A percentile compares a stretch with the other conserved stretches of the same genome.
Conservation (phyloP, 2,888 invertebrate genomes). For the Eurytoma californica region DNA sequence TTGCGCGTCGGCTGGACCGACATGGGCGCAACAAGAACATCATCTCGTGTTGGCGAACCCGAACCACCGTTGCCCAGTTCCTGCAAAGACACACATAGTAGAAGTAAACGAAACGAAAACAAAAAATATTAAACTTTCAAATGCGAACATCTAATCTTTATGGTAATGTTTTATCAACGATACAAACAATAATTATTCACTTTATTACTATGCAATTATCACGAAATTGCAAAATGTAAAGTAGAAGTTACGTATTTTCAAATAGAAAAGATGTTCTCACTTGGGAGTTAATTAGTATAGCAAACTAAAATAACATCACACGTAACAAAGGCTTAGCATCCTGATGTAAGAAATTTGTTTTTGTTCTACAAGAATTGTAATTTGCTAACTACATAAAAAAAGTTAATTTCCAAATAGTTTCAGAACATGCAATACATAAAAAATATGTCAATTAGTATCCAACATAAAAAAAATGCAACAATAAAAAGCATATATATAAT, state of each 20-base stretch:
- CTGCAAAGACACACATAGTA: slow-evolving; percentile 75
- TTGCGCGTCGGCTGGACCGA: slow-evolving; percentile 91
- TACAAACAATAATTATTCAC: no score
- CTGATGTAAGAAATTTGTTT: no score
- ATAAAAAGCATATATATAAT: slow-evolving; percentile 32
- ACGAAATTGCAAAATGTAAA: no score
- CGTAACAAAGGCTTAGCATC: no score
- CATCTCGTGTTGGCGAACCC: slow-evolving; percentile 78
- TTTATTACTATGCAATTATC: no score
- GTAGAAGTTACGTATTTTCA: no score
- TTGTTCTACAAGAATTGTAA: no score
- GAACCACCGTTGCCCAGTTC: slow-evolving; percentile 82
- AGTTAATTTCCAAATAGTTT: no score
- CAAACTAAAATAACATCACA: no score
- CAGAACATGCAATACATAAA: not conserved
- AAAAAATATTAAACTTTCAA: not conserved
- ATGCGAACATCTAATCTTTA: not conserved
- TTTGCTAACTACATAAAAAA: no score
- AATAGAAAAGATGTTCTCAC: no score
- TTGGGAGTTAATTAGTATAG: no score
- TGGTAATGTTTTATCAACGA: not conserved
- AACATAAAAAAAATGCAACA: slow-evolving; percentile 28
- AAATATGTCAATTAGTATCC: slow-evolving; percentile 5
- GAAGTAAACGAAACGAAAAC: slow-evolving; percentile 33
- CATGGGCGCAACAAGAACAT: slow-evolving; percentile 85